Conservation (phyloP, 2,888 invertebrate genomes). For the Resseliella maxima region DNA sequence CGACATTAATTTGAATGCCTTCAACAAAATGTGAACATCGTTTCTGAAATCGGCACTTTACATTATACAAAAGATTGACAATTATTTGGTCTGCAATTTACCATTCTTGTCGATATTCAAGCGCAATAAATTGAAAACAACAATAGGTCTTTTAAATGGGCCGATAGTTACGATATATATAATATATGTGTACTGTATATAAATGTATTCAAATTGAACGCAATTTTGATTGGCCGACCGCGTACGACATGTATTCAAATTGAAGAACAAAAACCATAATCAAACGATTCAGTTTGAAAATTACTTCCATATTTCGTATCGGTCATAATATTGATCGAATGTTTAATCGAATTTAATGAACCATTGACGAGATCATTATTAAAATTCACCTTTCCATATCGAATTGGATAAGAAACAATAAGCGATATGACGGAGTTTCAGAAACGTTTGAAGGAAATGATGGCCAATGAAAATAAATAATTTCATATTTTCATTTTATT, state of each 20-base stretch:
- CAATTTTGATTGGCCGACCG: no score
- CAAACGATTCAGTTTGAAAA: conserved; percentile 18
- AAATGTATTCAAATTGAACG: no score
- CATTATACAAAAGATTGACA: conserved; percentile 36
- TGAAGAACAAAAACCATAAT: background rate
- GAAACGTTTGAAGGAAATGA: background rate
- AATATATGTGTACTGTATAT: no score
- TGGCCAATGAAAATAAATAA: background rate
- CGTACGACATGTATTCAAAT: no score
- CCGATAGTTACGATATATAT: no score
- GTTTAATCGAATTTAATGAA: conserved; percentile 45
- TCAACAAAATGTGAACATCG: no score
- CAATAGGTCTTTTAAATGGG: background rate
- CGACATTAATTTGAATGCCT: conserved; percentile 36
- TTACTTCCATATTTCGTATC: conserved; percentile 25
- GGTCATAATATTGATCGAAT: background rate
- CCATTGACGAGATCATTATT: conserved; percentile 21
- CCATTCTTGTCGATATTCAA: background rate
- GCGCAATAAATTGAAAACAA: conserved; percentile 36
- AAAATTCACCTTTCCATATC: conserved; percentile 35
- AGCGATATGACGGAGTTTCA: background rate
- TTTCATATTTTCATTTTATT: background rate
- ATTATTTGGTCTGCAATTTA: conserved; percentile 2
- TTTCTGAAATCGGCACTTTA: background rate
- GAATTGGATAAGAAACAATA: background rate